These are phyloP conservation scores for Percopsis transmontana DNA, from an alignment of 2,113 vertebrate species.

Conservation along the genomic window DNA sequence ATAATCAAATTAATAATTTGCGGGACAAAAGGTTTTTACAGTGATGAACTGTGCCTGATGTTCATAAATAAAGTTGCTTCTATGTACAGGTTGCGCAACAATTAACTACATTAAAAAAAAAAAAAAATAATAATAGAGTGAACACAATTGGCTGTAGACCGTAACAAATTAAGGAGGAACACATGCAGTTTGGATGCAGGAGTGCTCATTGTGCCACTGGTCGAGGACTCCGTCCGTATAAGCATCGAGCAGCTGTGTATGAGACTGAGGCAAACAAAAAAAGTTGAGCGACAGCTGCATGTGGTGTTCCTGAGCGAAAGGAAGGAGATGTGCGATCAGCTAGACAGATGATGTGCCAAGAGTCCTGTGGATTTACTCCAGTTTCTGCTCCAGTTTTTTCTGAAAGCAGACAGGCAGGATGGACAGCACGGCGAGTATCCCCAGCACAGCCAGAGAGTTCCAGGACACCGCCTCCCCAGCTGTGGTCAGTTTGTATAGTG, in stretches of 20 bases:
- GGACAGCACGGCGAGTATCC: constrained; percentile 89
- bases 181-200: constrained; percentile 42
- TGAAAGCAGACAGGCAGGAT: constrained; percentile 94
- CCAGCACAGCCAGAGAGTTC: constrained; percentile 94
- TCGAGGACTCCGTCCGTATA: constrained; percentile 19
- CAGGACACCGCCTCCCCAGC: constrained; percentile 98
- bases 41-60: constrained; percentile 31
- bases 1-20: constrained; percentile 13
- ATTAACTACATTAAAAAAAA: constrained; percentile 41
- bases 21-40: constrained; percentile 18
- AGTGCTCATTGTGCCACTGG: constrained; percentile 12
- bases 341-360: constrained; percentile 41
- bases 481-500: constrained; percentile 95
- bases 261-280: constrained; percentile 19
- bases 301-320: constrained; percentile 81
- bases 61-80: background rate
- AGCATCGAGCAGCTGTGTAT: constrained; percentile 15
- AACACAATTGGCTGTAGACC: constrained; percentile 23
- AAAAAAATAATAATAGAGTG: constrained; percentile 24
- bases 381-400: constrained; percentile 93
- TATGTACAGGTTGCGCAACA: constrained; percentile 49
- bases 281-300: constrained; percentile 38
- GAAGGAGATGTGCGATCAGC: constrained; percentile 39
- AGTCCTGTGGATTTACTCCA: constrained; percentile 79
- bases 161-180: constrained; percentile 33